These are phyloP conservation scores for Pseudoatta argentina DNA, from an alignment of 1,140 invertebrate species.

Conservation along the genomic window DNA sequence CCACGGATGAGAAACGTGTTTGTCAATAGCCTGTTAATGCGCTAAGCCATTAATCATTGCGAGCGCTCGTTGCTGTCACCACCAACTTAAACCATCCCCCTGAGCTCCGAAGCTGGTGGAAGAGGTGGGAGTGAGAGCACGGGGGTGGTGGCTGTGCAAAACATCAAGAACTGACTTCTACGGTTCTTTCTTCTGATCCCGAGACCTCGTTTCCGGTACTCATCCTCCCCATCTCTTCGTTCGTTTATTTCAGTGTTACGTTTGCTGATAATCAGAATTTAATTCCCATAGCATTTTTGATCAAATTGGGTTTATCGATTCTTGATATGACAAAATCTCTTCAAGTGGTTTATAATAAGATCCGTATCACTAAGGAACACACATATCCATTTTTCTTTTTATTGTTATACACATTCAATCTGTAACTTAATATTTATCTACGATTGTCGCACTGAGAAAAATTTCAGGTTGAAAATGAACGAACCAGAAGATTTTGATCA, in stretches of 20 bases:
- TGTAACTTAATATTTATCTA: not conserved
- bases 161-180: constrained; percentile 35
- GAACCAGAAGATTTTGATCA: too few species aligned
- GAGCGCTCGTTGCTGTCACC: constrained; percentile 82
- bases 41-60: constrained; percentile 86
- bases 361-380: not conserved
- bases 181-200: constrained; percentile 53
- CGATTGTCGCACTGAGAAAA: not conserved
- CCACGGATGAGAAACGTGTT: constrained; percentile 82
- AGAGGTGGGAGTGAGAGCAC: constrained; percentile 14
- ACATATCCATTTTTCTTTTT: too few species aligned
- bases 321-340: not conserved
- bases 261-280: constrained; percentile 32
- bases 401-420: not conserved
- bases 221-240: not conserved
- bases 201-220: constrained; percentile 39
- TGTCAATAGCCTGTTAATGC: constrained; percentile 86
- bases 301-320: not conserved
- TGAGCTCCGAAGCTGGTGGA: constrained; percentile 15
- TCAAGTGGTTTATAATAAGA: not conserved
- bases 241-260: not conserved
- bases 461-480: too few species aligned
- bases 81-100: constrained; percentile 79
- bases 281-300: not conserved
- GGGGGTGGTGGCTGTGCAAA: constrained; percentile 51